Evolutionary conservation across 2,888 invertebrate genomes (phyloP), one percentile per base, ranked within the genome.

Genomic region (Agonopterix alstromeriana): DNA sequence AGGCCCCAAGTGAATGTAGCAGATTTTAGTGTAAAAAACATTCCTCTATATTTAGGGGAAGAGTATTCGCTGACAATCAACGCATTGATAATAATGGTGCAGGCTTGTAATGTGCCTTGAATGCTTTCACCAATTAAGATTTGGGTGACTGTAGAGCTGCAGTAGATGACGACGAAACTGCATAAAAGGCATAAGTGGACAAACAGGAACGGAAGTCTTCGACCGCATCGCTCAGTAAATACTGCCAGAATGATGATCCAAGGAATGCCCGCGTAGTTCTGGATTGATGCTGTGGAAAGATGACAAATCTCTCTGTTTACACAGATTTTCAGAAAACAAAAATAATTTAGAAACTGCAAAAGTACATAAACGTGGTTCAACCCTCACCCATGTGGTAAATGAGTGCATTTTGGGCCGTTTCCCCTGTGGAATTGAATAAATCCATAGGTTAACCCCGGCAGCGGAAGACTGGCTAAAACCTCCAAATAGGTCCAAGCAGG

Each of bases 31-130:
- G 54, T 48, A 35, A 61, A 43, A 0, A 59, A 55, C 17, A 56
- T 43, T 7, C 58, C 61, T 41, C 61, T 53, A 40, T 61, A 62
- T 41, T 52, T 48, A 7, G 64, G 60, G 5, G 50, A 56, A 10
- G 49, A 45, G 38, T 51, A 55, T 36, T 65, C 65, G 4, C 60
- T 47, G 27, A 27, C 27, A 27, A 27, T 7, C 1, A 27, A 27
- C 27, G 27, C 27, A 27, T 27, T 27, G 27, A 27, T 27, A 27
- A 27, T 7, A 27, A 27, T 27, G 27, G 27, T 27, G 27, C 27
- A 27, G 5, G 27, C 27, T 27, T 27, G 27, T 27, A 27, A 7
- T 27, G 55, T 10, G 0, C 60, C 61, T 17, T 48, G 49, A 1
- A 60, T 36, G 3, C 54, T 17, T 48, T 58, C 53, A 17, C 57